A percentile compares a stretch with the other conserved stretches of the same genome.
Evolutionary conservation across 2,888 invertebrate species (phyloP).

Genomic region (Callyntrura sp.): DNA sequence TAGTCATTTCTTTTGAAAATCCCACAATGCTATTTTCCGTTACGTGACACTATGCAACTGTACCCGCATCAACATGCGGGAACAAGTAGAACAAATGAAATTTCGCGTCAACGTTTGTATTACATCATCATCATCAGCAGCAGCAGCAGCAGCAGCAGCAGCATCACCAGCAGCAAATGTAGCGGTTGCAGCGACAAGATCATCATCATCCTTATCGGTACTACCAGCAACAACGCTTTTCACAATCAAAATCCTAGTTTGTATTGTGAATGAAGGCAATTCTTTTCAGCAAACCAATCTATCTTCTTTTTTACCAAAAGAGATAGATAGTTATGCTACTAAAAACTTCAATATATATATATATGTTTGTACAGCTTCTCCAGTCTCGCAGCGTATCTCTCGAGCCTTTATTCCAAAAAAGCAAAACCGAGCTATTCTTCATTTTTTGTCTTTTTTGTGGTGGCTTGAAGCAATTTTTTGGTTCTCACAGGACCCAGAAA

Average conservation of each 20-base stretch:
- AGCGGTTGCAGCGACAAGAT: not conserved
- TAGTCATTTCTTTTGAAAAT: no score
- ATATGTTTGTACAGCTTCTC: conserved; percentile 12
- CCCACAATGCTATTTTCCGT: no score
- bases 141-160: no score
- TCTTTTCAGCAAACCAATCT: conserved; percentile 12
- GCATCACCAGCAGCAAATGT: not conserved
- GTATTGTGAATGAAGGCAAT: conserved; percentile 51
- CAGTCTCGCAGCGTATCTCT: not conserved
- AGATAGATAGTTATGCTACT: no score
- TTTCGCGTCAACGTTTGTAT: no score
- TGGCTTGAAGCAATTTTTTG: conserved; percentile 60
- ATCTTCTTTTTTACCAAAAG: not conserved
- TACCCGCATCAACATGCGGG: no score
- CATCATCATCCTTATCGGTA: no score
- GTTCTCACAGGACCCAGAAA: conserved; percentile 52
- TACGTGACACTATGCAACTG: no score
- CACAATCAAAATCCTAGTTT: conserved; percentile 26
- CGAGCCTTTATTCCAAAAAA: not conserved
- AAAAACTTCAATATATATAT: no score
- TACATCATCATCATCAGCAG: no score
- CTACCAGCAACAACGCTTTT: conserved; percentile 30
- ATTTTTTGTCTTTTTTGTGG: conserved; percentile 36
- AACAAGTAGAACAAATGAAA: no score
- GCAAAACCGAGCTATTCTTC: not conserved